Evolutionary conservation across 2,888 invertebrate genomes (phyloP).

Genomic region (Cheilosia soror): DNA sequence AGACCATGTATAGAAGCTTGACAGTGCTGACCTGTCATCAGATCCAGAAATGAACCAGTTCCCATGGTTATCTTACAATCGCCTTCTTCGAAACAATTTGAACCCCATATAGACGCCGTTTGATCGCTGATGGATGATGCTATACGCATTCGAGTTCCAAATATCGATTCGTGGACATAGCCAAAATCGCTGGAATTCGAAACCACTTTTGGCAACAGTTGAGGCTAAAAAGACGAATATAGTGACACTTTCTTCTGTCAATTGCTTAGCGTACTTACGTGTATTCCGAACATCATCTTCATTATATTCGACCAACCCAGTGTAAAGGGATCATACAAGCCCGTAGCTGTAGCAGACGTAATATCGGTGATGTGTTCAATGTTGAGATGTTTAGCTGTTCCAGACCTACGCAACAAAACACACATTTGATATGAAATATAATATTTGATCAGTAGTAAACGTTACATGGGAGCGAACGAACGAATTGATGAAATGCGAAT

Average conservation of each 20-base stretch:
- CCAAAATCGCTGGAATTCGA: slow-evolving; percentile 92
- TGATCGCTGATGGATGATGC: slow-evolving; percentile 86
- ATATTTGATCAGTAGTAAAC: background rate
- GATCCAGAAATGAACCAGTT: slow-evolving; percentile 94
- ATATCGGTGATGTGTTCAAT: slow-evolving; percentile 91
- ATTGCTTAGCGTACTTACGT: slow-evolving; percentile 75
- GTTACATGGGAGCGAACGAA: too few relatives aligned
- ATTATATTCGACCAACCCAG: slow-evolving; percentile 90
- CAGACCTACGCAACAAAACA: slow-evolving; percentile 77
- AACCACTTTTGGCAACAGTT: slow-evolving; percentile 91
- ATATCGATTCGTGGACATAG: slow-evolving; percentile 86
- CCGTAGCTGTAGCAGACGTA: slow-evolving; percentile 96
- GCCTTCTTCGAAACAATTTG: slow-evolving; percentile 90
- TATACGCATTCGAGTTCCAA: slow-evolving; percentile 91
- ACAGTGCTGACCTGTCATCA: slow-evolving; percentile 90
- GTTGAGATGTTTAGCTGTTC: slow-evolving; percentile 77
- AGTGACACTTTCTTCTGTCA: too few relatives aligned
- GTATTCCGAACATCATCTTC: slow-evolving; percentile 89
- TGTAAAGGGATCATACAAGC: slow-evolving; percentile 96
- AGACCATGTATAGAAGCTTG: slow-evolving; percentile 93
- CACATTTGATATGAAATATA: background rate
- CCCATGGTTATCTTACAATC: slow-evolving; percentile 95
- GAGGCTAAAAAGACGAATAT: slow-evolving; percentile 82
- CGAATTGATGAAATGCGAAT: too few relatives aligned
- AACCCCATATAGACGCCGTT: slow-evolving; percentile 94